Base-by-base conservation (phyloP, 2,797 vertebrate genomes). In the Melanotaenia pygmaea region DNA sequence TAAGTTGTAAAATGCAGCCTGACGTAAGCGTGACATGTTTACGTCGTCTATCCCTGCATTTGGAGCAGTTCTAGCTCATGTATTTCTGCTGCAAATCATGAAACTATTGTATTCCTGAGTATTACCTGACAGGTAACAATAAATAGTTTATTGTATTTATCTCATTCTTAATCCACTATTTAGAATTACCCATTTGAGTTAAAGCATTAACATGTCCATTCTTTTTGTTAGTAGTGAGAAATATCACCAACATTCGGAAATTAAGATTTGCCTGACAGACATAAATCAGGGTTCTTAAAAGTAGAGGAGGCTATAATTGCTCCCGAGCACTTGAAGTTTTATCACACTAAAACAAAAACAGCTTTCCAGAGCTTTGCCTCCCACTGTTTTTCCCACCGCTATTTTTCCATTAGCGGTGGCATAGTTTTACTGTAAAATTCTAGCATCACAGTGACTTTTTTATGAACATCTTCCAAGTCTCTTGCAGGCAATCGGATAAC, bases 51-150 rank as follows among this genome's bases (percentile, higher is more conserved):
- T 28, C 28, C 28, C 20, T 10, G 5, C 38, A 3, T 1, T 2
- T 20, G 4, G 3, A 26, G 24, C 7, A 2, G 51, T 24, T 77
- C 68, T 85, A 81, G 24, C 11, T 34, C 13, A 5, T 70, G 12
- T 24, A 74, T 67, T 54, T 87, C 78, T 86, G 4, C 6, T 16
- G 6, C 67, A 59, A 69, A 75, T 18, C n/a, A 3, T 26, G 12
- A 10, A 0, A 0, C 0, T 0, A 1, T 1, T 0, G 5, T 14
- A 1, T n/a, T 20, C 72, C 84, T 43, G 61, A 14, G 14, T 8
- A 0, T 34, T 73, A 37, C 14, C 77, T 87, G 24, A 54, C 70
- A 82, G 79, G 72, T 35, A 50, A 7, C 28, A 2, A 2, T 12
- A 26, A 43, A 0, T 3, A 45, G 16, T 45, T 45, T 6, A 9